Evolutionary conservation across 2,113 vertebrate genomes (phyloP), one percentile per base, ranked within the genome.

Genomic region (Sminthopsis crassicaudata): DNA sequence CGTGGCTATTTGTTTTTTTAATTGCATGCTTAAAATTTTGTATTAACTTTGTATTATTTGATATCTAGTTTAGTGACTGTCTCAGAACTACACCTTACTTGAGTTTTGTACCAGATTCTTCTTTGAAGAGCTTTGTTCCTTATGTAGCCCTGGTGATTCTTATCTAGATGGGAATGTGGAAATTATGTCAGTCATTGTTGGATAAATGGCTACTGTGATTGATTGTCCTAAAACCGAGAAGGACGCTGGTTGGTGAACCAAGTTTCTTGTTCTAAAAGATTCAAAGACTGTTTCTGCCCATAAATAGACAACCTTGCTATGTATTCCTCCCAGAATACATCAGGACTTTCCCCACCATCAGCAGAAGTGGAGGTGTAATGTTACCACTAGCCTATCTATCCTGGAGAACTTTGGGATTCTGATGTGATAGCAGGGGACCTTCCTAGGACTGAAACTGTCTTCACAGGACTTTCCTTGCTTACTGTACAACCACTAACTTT

Each of bases 61-160:
- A 0, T 96, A 94, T 97, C 92, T 95, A 51, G 92, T 95, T 95
- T 96, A 94, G 97, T 90, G 60, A 89, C 94, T 60, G 46, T 84
- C 67, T 42, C 89, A 93, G 91, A 52, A 91, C 67, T 51, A 5
- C 30, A 36, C 52, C 53, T 95, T 94, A 48, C 92, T 93, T 88
- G 89, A 84, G 46, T 90, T 94, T 54, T 67, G 22, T 95, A 51
- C 89, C 24, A 1, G 12, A 54, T 55, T 90, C 90, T 67, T 51
- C 42, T 42, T 19, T 22, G 91, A 93, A 91, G 54, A 67, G 76
- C 90, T 52, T 91, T 42, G 26, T 46, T 91, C 12, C 89, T 53
- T 22, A 14, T 1, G 27, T 52, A 57, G 26, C 92, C 60, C 7
- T 30, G 12, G 24, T 25, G 30, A 51, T 60, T 14, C 84, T n/a